These are phyloP conservation scores for Caenorhabditis sp. DNA, from an alignment of 2,888 invertebrate species.

Conservation along the genomic window DNA sequence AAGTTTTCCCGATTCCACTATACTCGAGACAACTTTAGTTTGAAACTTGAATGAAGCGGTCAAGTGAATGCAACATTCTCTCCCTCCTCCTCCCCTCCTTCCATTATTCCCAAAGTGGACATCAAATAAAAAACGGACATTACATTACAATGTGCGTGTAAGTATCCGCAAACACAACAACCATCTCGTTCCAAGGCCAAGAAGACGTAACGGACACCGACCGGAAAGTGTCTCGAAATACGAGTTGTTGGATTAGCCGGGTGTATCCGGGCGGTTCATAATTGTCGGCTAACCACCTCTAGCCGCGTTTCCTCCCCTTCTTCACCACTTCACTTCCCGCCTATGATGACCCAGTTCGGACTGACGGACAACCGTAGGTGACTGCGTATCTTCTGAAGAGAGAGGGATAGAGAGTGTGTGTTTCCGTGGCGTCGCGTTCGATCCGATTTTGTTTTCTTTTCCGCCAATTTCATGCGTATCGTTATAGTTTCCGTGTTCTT, in stretches of 20 bases:
- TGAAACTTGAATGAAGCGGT: not conserved
- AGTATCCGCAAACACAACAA: slow-evolving; percentile 19
- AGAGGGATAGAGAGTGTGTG: slow-evolving; percentile 3
- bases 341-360: slow-evolving; percentile 60
- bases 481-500: slow-evolving; percentile 6
- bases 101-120: slow-evolving; percentile 41
- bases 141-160: slow-evolving; percentile 2
- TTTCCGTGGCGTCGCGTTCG: not conserved
- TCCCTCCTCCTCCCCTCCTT: too few species aligned
- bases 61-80: slow-evolving; percentile 26
- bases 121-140: slow-evolving; percentile 39
- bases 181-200: slow-evolving; percentile 18
- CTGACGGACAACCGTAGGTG: slow-evolving; percentile 20
- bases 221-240: not conserved
- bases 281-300: slow-evolving; percentile 44
- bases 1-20: too few species aligned
- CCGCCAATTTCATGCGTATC: slow-evolving; percentile 4
- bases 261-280: slow-evolving; percentile 37
- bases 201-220: slow-evolving; percentile 9
- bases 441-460: slow-evolving; percentile 19
- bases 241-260: slow-evolving; percentile 40
- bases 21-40: not conserved
- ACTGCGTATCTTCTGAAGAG: slow-evolving; percentile 40
- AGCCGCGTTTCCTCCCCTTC: slow-evolving; percentile 34
- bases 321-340: slow-evolving; percentile 30